phyloP scores from a whole-genome alignment of 2,113 vertebrate genomes.

The Ophthalmolycus amberensis region DNA sequence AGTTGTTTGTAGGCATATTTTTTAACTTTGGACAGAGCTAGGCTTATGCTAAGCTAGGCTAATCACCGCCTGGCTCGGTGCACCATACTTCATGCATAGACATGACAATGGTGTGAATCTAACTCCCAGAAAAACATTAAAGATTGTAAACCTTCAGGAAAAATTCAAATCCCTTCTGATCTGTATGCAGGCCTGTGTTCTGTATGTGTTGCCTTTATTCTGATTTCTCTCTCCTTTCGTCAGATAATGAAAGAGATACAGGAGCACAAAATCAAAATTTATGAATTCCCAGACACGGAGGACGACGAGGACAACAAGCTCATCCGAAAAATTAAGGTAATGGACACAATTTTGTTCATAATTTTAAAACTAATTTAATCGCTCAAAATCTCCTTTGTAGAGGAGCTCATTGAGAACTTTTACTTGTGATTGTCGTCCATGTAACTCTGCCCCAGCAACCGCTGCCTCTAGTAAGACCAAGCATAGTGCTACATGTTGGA shows the following conservation, averaged over 20 bases:
- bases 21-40: background rate
- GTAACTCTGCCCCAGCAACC: constrained; percentile 11
- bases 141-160: background rate
- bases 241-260: constrained; percentile 88
- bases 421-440: background rate
- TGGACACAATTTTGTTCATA: background rate
- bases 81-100: too few relatives aligned
- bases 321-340: constrained; percentile 85
- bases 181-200: background rate
- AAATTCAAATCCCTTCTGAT: background rate
- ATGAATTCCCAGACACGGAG: constrained; percentile 86
- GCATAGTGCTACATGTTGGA: background rate
- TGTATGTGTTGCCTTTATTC: background rate
- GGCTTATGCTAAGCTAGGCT: background rate
- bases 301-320: constrained; percentile 86
- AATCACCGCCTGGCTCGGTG: background rate
- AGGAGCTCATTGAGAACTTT: constrained; percentile 10
- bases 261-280: constrained; percentile 87
- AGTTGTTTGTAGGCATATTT: background rate
- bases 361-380: background rate
- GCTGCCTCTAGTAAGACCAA: background rate
- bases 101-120: background rate
- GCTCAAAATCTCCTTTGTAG: constrained; percentile 3
- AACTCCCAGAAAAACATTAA: background rate
- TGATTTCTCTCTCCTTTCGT: background rate